These are phyloP conservation scores for Macroramphosus scolopax DNA, from an alignment of 2,797 vertebrate genomes.

Conservation along the genomic window DNA sequence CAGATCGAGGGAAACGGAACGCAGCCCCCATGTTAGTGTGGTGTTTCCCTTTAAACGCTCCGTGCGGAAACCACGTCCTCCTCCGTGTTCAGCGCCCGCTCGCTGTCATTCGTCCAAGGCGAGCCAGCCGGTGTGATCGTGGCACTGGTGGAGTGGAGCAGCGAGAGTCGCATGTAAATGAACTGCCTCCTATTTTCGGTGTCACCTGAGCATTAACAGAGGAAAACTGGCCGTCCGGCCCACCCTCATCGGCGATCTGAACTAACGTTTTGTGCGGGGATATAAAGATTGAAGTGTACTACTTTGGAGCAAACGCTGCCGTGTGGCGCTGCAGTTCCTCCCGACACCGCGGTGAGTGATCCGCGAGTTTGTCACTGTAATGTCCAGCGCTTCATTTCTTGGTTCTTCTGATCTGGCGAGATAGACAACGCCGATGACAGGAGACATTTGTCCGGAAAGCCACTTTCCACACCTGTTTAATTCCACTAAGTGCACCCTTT, in stretches of 20 bases:
- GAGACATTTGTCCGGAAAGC: constrained; percentile 9
- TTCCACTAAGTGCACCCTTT: no score
- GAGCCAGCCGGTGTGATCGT: constrained; percentile 70
- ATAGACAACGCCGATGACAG: constrained; percentile 24
- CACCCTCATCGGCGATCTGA: constrained; percentile 6
- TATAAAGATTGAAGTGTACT: constrained; percentile 27
- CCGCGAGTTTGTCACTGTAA: constrained; percentile 40
- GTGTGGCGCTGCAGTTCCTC: constrained; percentile 42
- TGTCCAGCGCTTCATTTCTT: constrained; percentile 23
- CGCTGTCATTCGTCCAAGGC: constrained; percentile 73
- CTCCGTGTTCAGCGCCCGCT: constrained; percentile 42
- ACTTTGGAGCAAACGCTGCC: constrained; percentile 33
- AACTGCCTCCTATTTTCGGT: constrained; percentile 42
- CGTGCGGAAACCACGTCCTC: constrained; percentile 73
- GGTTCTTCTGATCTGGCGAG: background rate
- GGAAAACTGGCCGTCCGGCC: constrained; percentile 10
- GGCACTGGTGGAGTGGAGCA: constrained; percentile 71
- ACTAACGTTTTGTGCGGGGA: constrained; percentile 11
- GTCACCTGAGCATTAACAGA: constrained; percentile 52
- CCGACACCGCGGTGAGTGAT: constrained; percentile 69
- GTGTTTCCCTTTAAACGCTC: constrained; percentile 63
- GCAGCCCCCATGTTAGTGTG: constrained; percentile 10
- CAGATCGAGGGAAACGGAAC: constrained; percentile 30
- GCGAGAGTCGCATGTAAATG: constrained; percentile 67
- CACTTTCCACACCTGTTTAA: constrained; percentile 34